A percentile compares a stretch with the other conserved stretches of the same genome.
phyloP scores from a whole-genome alignment of 2,888 invertebrate genomes.

The Morinoia aosen region DNA sequence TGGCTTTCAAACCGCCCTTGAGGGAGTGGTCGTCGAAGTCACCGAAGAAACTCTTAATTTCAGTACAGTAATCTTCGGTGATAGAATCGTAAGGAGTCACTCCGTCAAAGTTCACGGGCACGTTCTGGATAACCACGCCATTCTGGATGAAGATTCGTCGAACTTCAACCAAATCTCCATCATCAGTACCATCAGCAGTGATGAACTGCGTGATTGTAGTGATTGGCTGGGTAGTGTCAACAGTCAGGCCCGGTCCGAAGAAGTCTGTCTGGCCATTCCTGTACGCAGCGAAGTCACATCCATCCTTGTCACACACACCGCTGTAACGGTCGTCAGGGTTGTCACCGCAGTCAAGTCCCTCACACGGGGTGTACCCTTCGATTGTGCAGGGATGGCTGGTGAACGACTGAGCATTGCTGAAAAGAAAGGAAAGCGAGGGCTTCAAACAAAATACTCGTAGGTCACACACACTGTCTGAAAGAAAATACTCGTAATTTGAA shows the following conservation, averaged over 20 bases:
- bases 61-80: constrained; percentile 63
- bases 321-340: constrained; percentile 64
- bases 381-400: constrained; percentile 65
- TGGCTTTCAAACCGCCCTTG: constrained; percentile 64
- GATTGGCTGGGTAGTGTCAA: constrained; percentile 61
- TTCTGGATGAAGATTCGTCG: constrained; percentile 64
- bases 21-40: constrained; percentile 59
- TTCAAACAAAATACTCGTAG: neutral
- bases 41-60: constrained; percentile 62
- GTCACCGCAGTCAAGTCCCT: constrained; percentile 65
- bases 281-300: constrained; percentile 67
- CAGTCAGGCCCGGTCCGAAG: constrained; percentile 62
- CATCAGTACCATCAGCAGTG: constrained; percentile 65
- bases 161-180: constrained; percentile 65
- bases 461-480: neutral
- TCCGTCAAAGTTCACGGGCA: constrained; percentile 57
- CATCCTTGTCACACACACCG: constrained; percentile 68
- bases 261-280: constrained; percentile 61
- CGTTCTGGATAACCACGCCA: constrained; percentile 62
- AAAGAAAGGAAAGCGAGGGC: neutral
- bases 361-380: constrained; percentile 58
- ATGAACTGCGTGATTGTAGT: constrained; percentile 67
- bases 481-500: neutral
- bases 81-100: constrained; percentile 61
- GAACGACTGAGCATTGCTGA: constrained; percentile 62